Base-by-base conservation (phyloP, 92 coral and sea anemone genomes). In the Meandrina meandrites region DNA sequence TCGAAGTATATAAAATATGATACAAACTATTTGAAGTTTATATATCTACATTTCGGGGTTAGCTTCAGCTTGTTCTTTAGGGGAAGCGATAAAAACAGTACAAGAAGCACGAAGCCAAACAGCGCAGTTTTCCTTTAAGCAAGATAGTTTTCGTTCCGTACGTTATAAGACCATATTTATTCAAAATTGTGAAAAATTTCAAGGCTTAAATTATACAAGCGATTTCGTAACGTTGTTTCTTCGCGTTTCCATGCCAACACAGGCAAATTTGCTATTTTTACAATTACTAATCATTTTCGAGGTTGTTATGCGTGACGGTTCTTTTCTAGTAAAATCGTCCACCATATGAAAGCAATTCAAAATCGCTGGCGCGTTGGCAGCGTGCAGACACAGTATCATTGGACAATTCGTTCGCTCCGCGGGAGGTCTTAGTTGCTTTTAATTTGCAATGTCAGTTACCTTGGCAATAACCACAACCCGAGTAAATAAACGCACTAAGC, bases 401-500 rank as follows among this genome's bases (percentile, higher is more conserved):
- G 50, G 80, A 0, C 11, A 42, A 47, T n/a, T 47, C 0, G 34
- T 56, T 37, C 32, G 0, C 83, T 5, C 48, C 2, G 21, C 24
- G 64, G n/a, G 27, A 17, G 9, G 36, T 58, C 71, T 0, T 16
- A 3, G 64, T 57, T 16, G 70, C 3, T 57, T 79, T 34, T 19
- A 77, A 79, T 79, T 79, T 79, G 21, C 58, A 32, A 32, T 79
- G 70, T 3, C 14, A 1, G 82, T 79, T 79, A 4, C 83, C 51
- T 56, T 79, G 72, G 72, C 21, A 57, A n/a, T 37, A 32, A 54
- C 69, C 53, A 57, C 83, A 58, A 34, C 31, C 19, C 30, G 16
- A 22, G 42, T 15, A 79, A 79, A 58, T 13, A 79, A 79, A 37
- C 78, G 47, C 80, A 12, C 24, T 21, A 54, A 58, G 83, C 5